These are phyloP conservation scores for Oligia fasciuncula DNA, from an alignment of 2,888 invertebrate species.

Conservation along the genomic window DNA sequence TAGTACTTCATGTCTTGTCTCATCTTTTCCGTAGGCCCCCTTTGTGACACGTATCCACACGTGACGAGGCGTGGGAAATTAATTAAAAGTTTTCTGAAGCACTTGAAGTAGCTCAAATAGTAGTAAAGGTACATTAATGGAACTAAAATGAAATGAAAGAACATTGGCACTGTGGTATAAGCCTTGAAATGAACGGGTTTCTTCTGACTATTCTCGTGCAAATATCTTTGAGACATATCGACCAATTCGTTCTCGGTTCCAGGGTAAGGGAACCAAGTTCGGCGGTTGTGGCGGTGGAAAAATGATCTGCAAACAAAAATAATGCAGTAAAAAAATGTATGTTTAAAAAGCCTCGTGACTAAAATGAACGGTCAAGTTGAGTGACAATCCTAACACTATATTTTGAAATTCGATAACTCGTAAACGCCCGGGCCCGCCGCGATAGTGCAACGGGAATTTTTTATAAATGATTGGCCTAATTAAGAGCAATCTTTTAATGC, in stretches of 20 bases:
- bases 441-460: too few relatives aligned
- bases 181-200: conserved; percentile 71
- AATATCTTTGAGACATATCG: conserved; percentile 75
- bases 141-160: conserved; percentile 72
- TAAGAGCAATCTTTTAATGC: too few relatives aligned
- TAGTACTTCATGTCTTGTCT: conserved; percentile 71
- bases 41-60: conserved; percentile 74
- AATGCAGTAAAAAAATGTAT: background rate
- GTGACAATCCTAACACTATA: too few relatives aligned
- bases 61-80: conserved; percentile 75
- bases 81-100: conserved; percentile 73
- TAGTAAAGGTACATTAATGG: conserved; percentile 73
- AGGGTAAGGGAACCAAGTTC: conserved; percentile 77
- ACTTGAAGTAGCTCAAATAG: conserved; percentile 73
- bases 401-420: too few relatives aligned
- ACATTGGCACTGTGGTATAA: conserved; percentile 74
- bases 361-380: too few relatives aligned
- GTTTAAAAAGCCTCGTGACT: background rate
- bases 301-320: conserved; percentile 70
- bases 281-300: conserved; percentile 73
- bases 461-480: too few relatives aligned
- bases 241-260: conserved; percentile 74
- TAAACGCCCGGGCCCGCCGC: too few relatives aligned
- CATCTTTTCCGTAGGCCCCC: conserved; percentile 74
- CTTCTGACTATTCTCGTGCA: conserved; percentile 68